Evolutionary conservation across 2,888 invertebrate species (phyloP), one percentile per base, ranked within the genome.

Genomic region (Polydrusus pterygomalis): DNA sequence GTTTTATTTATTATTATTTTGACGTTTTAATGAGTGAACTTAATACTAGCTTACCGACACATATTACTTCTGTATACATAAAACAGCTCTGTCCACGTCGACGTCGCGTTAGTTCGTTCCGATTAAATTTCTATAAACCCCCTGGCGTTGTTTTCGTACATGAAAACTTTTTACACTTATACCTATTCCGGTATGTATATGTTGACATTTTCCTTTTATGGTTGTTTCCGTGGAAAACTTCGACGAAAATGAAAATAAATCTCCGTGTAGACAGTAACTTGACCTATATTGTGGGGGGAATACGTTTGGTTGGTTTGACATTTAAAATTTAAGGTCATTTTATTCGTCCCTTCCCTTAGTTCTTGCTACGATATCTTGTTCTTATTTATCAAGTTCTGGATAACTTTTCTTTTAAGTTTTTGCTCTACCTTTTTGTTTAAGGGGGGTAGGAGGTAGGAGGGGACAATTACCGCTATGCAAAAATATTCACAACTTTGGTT

Each of bases 191-290:
- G 25, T 30, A 56, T 58, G 58, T 58, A 38, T 38, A 58, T 17
- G 34, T 38, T 58, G 58, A 58, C 58, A 58, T 58, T 58, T 58
- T 13, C 34, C 17, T 58, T 30, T 56, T 56, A 56, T 56, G 56
- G 56, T 11, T 58, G 38, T 58, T 58, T 58, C 25, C 15, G 58
- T 56, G 58, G 58, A 58, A 58, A 58, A 58, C 17, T 58, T 58
- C 58, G 38, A 38, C 34, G 13, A 11, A 58, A 58, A 38, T 58
- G 58, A 58, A 58, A 58, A 58, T 17, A 17, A 5, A n/a, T 34
- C 17, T 34, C n/a, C 6, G 17, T 38, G n/a, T n/a, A 15, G 38
- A 17, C 34, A 38, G 34, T 58, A 13, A 38, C 25, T 15, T 58
- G 58, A 58, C 58, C 38, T 58, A 58, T 38, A 58, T 58, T 25